A percentile compares a stretch with the other conserved stretches of the same genome.
Evolutionary conservation across 2,888 invertebrate genomes (phyloP).

Genomic region (Octodonta nipae): DNA sequence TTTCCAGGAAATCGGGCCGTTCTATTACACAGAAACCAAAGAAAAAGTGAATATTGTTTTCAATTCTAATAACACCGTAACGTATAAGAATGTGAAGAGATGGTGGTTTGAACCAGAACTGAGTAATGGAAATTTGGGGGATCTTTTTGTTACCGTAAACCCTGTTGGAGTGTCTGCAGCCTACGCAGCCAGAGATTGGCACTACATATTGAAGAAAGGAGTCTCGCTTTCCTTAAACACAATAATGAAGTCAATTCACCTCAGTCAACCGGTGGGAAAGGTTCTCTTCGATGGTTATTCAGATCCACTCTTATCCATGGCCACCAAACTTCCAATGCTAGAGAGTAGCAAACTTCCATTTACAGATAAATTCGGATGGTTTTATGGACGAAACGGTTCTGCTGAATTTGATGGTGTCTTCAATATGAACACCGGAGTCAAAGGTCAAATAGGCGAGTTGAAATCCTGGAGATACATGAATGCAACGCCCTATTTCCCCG

Average conservation of each 20-base stretch:
- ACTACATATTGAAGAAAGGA: constrained; percentile 41
- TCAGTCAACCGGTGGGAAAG: constrained; percentile 52
- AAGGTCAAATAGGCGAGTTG: constrained; percentile 55
- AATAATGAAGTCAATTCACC: constrained; percentile 43
- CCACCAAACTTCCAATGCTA: constrained; percentile 44
- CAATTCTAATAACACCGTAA: constrained; percentile 58
- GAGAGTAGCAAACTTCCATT: constrained; percentile 37
- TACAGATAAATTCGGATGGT: constrained; percentile 75
- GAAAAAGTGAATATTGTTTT: constrained; percentile 61
- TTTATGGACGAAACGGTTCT: constrained; percentile 68
- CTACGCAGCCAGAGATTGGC: constrained; percentile 46
- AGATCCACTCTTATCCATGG: constrained; percentile 57
- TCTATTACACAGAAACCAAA: constrained; percentile 52
- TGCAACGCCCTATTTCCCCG: constrained; percentile 39
- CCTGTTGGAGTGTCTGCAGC: constrained; percentile 56
- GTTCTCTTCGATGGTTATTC: constrained; percentile 69
- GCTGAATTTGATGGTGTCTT: constrained; percentile 58
- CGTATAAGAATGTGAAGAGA: constrained; percentile 51
- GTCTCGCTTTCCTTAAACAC: constrained; percentile 46
- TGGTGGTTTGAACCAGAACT: constrained; percentile 56
- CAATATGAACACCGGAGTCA: constrained; percentile 60
- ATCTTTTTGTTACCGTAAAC: constrained; percentile 60
- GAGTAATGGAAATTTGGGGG: constrained; percentile 56
- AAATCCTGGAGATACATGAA: constrained; percentile 58
- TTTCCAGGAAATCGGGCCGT: constrained; percentile 47